Base-by-base conservation (phyloP, 2,888 invertebrate species). In the Plutella xylostella region DNA sequence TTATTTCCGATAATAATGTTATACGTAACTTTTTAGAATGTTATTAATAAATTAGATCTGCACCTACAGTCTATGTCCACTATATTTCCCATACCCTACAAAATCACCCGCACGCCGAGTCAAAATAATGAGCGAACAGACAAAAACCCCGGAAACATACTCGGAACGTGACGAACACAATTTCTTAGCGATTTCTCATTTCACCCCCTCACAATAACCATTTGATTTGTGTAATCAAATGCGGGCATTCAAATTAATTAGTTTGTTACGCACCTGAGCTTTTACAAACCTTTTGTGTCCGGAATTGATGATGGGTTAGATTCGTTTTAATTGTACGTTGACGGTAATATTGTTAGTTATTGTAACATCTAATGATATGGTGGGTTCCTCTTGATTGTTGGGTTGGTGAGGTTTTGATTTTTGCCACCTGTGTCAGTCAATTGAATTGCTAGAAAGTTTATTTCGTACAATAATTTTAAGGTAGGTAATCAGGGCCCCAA, bases 201-300 rank as follows among this genome's bases (percentile, higher is more conserved):
- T 65, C 71, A 70, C 76, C 80, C 82, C 73, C 55, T 57, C 61
- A 74, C 69, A 70, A 70, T 61, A 64, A 74, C 72, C 72, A 73
- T 82, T 82, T 80, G 83, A 82, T 83, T 82, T 78, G 80, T 76
- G 76, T 80, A 83, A 80, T 82, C 80, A 83, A 82, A 83, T 80
- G 80, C 75, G 82, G 79, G 79, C 77, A 72, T 78, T 76, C 65
- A 58, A 79, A 79, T 79, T 83, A 83, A 83, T 82, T 80, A 80
- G 77, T 80, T 80, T 55, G 80, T 75, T 79, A 76, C 72, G 78
- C 83, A 82, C 83, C 83, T 83, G 83, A 83, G 80, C 78, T 54
- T 66, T 68, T 67, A 68, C 64, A 64, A 63, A 19, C 18, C 37
- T 37, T 37, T 46, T 46, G 46, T 46, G 43, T 45, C 50, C 39